Evolutionary conservation across 2,113 vertebrate species (phyloP).

Genomic region (Xiphias gladius): DNA sequence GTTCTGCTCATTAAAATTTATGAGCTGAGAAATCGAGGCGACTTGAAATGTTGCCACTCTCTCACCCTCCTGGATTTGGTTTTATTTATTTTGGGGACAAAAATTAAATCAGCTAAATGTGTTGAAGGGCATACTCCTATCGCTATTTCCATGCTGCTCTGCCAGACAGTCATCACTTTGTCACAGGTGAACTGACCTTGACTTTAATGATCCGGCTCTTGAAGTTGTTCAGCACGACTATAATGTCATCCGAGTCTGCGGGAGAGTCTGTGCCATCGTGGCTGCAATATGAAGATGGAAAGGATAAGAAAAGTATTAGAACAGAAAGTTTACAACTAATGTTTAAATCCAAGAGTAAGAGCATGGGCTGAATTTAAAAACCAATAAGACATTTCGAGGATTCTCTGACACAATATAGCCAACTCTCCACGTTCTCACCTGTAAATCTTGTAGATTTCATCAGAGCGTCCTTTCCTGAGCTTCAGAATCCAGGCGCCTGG

Average conservation of each 20-base stretch:
- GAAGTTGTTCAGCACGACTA: conserved; percentile 95
- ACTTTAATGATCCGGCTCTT: conserved; percentile 99
- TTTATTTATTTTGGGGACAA: not conserved
- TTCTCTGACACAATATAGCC: not conserved
- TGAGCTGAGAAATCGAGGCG: conserved; percentile 33
- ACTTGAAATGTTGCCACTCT: conserved; percentile 16
- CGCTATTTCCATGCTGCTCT: not conserved
- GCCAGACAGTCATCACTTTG: not conserved
- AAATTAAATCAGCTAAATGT: not conserved
- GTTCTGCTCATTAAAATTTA: conserved; percentile 17
- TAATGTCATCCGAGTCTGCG: conserved; percentile 89
- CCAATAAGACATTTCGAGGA: not conserved
- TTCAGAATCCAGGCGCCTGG: conserved; percentile 96
- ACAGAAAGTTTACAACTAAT: not conserved
- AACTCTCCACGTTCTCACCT: conserved; percentile 81
- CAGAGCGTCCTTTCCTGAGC: conserved; percentile 95
- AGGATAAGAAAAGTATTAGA: conserved; percentile 2
- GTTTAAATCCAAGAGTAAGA: not conserved
- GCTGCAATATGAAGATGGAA: conserved; percentile 75
- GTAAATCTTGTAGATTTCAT: conserved; percentile 98
- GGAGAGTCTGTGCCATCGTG: conserved; percentile 97
- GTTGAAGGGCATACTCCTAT: conserved; percentile 1
- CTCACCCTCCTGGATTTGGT: not conserved
- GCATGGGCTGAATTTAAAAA: not conserved
- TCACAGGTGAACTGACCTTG: conserved; percentile 80